A percentile compares a stretch with the other conserved stretches of the same genome.
Conservation (phyloP, 2,113 vertebrate species). For the Cyphomyrus discorhynchus region DNA sequence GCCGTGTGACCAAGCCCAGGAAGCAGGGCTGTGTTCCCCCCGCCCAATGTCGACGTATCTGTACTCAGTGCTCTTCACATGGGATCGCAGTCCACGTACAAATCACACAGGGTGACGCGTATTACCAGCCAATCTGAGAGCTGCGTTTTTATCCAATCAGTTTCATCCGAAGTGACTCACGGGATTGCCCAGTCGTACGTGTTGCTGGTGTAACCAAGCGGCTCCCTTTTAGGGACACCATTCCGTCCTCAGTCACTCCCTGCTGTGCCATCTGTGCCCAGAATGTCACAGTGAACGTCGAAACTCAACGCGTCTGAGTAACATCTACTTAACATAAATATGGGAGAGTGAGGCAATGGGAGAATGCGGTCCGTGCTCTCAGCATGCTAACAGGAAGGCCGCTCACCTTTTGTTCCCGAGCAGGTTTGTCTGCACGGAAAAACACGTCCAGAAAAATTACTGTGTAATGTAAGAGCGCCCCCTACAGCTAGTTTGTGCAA, state of each 20-base stretch:
- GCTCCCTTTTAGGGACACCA: not conserved
- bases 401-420: not conserved
- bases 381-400: not conserved
- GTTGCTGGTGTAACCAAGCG: not conserved
- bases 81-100: not conserved
- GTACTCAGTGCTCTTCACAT: not conserved
- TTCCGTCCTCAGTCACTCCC: not conserved
- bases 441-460: not conserved
- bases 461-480: conserved; percentile 47
- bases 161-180: not conserved
- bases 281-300: not conserved
- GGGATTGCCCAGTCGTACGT: not conserved
- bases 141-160: not conserved
- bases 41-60: not conserved
- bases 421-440: not conserved
- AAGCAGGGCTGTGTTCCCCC: not conserved
- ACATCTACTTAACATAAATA: not conserved
- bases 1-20: not conserved
- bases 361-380: not conserved
- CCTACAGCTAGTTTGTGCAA: conserved; percentile 45
- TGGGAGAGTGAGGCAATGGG: not conserved
- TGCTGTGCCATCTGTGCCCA: not conserved
- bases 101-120: not conserved
- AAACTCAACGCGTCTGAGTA: not conserved
- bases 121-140: not conserved